Evolutionary conservation across 2,113 vertebrate species (phyloP), one percentile per base, ranked within the genome.

Genomic region (Cynopterus brachyotis): DNA sequence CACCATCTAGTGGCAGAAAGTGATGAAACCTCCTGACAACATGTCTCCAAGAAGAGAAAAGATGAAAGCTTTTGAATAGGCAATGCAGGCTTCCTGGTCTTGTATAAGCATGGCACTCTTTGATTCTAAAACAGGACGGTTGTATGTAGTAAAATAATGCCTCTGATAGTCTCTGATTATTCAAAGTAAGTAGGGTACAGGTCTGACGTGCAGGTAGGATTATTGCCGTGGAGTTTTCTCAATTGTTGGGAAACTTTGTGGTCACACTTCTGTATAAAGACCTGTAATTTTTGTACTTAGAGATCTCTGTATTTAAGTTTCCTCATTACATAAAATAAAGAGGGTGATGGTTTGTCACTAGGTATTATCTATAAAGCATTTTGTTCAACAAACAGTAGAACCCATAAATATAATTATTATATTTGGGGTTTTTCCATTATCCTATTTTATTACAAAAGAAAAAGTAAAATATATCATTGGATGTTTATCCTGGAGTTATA

Each of bases 1-100:
- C 95, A 64, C 97, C 97, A 97, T 76, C 97, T 98, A 97, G 97
- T 98, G 97, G 97, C 60, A 32, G 85, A 62, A 79, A 35, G 32
- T 35, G 73, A 55, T 42, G 55, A 82, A 89, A 80, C 47, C 28
- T 53, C 20, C 5, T 26, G n/a, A 42, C 0, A 1, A 17, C 4
- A 4, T 19, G 37, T 42, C 86, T 90, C 35, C 72, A 50, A 32
- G 3, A 37, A 81, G 40, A 90, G 13, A 20, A 70, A 94, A 69
- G 40, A 53, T 9, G 40, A 64, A 47, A 64, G 66, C 30, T 89
- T 82, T 59, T 35, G 35, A 91, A 73, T 10, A 67, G 55, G 15
- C 30, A 57, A 22, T 53, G 35, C 45, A 60, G 35, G 37, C 30
- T 15, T 70, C 19, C 75, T 78, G 64, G 73, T 17, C 37, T 62